Evolutionary conservation across 2,113 vertebrate species (phyloP), one percentile per base, ranked within the genome.

Genomic region (Burhinus oedicnemus): DNA sequence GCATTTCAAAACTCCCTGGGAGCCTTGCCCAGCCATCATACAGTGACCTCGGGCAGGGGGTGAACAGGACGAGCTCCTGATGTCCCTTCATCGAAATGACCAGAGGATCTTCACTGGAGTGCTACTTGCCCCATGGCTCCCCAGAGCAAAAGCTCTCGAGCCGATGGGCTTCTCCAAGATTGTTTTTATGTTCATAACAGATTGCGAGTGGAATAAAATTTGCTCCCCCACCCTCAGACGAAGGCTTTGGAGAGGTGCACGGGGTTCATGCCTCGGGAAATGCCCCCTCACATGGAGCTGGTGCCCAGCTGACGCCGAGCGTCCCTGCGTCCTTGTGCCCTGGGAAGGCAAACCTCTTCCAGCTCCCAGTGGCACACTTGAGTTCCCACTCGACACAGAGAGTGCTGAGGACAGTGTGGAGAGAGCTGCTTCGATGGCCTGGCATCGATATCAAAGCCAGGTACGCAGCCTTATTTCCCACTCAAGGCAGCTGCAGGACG

Each of bases 121-220:
- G 27, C 44, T 57, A 4, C 36, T 57, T 47, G 60, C 0, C 0
- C 44, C 0, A 0, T 0, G 0, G 22, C 4, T 52, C 36, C 40
- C 1, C 5, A 62, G 44, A 60, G 52, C 44, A n/a, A 77, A 85
- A 72, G 11, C 23, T 75, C 32, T 82, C 1, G 0, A 58, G 61
- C 72, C 1, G 1, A 11, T 0, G 2, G 66, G 38, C 70, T 88
- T 27, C 76, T 64, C 18, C 26, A 9, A 42, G 68, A 6, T 45
- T 29, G 9, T 62, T 85, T 79, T 75, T 29, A 19, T 21, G 52
- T 25, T 92, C 36, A 4, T 30, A 30, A 17, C 9, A 15, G 8
- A 27, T 27, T 64, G n/a, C 40, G 47, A 75, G 16, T 12, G 36
- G 30, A 83, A 72, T 20, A 62, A 84, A 49, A 62, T 78, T 29